A percentile compares a stretch with the other conserved stretches of the same genome.
phyloP scores from a whole-genome alignment of 2,888 invertebrate genomes.

The Drosophila longiperda region DNA sequence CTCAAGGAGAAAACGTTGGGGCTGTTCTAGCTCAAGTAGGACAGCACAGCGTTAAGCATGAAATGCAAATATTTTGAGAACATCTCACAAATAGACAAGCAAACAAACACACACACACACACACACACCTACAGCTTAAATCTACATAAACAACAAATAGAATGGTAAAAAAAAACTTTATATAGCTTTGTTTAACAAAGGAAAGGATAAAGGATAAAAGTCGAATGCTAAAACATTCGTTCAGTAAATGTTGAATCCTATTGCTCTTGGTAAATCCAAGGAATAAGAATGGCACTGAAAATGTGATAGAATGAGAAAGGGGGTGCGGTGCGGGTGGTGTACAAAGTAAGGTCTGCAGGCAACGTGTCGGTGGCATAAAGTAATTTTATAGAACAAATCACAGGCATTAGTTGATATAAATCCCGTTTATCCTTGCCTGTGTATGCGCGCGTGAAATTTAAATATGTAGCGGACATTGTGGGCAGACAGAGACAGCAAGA shows the following conservation, averaged over 20 bases:
- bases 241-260: slow-evolving; percentile 54
- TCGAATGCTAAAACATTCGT: slow-evolving; percentile 54
- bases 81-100: slow-evolving; percentile 9
- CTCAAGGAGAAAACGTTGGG: slow-evolving; percentile 27
- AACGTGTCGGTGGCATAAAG: slow-evolving; percentile 74
- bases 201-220: slow-evolving; percentile 67
- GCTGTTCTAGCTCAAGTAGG: slow-evolving; percentile 19
- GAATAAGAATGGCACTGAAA: slow-evolving; percentile 1
- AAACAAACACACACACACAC: slow-evolving; percentile 9
- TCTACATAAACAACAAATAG: slow-evolving; percentile 26
- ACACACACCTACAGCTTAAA: slow-evolving; percentile 1
- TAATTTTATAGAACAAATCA: slow-evolving; percentile 81
- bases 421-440: slow-evolving; percentile 78
- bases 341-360: slow-evolving; percentile 41
- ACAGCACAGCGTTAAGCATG: slow-evolving; percentile 22
- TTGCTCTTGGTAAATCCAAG: slow-evolving; percentile 7
- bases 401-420: slow-evolving; percentile 80
- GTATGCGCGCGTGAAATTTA: slow-evolving; percentile 78
- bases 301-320: neutral
- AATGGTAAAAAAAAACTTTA: slow-evolving; percentile 22
- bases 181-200: slow-evolving; percentile 54
- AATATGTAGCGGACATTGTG: slow-evolving; percentile 59
- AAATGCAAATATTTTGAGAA: slow-evolving; percentile 46
- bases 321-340: slow-evolving; percentile 6
- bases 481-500: slow-evolving; percentile 18